A percentile compares a stretch with the other conserved stretches of the same genome.
Evolutionary conservation across 2,113 vertebrate genomes (phyloP).

Genomic region (Ovis canadensis): DNA sequence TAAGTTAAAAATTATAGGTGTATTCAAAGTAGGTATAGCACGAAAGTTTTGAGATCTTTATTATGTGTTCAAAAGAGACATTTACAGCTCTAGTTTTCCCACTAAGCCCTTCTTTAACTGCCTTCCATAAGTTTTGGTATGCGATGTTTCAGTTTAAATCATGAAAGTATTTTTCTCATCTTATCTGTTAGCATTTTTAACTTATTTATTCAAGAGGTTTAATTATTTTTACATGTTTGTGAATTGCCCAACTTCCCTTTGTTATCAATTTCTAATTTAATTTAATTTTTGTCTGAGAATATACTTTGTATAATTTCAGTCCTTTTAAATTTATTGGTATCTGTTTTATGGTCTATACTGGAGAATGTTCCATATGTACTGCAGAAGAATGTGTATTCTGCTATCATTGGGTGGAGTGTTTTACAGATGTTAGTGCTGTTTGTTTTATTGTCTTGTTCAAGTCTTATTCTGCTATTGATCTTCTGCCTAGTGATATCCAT

Average conservation of each 20-base stretch:
- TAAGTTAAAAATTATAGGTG: neutral
- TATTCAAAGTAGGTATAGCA: neutral
- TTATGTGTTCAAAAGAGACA: neutral
- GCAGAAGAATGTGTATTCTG: neutral
- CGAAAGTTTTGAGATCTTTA: neutral
- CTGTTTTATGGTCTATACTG: neutral
- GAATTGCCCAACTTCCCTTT: neutral
- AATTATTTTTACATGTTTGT: neutral
- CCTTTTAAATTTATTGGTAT: neutral
- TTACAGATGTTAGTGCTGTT: neutral
- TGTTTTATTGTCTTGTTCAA: neutral
- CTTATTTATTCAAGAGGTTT: neutral
- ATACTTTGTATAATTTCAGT: neutral
- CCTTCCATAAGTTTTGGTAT: neutral
- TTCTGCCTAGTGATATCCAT: neutral
- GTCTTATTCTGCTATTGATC: neutral
- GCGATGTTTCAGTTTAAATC: neutral
- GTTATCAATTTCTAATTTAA: neutral
- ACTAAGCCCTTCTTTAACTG: neutral
- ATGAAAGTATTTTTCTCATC: neutral
- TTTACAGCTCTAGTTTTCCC: neutral
- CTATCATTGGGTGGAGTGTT: neutral
- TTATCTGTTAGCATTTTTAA: neutral
- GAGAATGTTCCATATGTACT: neutral
- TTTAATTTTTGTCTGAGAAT: neutral